Percentiles rank a stretch among this genome's conserved stretches.
phyloP scores from a whole-genome alignment of 92 coral and sea anemone genomes.

The Porites rus region DNA sequence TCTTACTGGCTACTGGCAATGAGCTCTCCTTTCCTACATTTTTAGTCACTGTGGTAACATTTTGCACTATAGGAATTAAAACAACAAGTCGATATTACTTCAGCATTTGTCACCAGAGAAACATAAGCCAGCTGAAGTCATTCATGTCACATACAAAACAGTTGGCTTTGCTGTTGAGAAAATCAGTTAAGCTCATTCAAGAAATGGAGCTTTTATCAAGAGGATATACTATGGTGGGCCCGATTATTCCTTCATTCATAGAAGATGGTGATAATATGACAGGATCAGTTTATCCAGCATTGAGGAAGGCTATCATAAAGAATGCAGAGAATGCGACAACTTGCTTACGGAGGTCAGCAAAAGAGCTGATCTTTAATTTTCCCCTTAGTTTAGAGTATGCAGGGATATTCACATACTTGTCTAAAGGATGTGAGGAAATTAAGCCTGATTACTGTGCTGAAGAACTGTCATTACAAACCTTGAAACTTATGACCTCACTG shows the following conservation, averaged over 20 bases:
- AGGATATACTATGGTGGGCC: constrained; percentile 84
- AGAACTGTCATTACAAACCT: constrained; percentile 63
- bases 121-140: background rate
- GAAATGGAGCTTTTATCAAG: constrained; percentile 84
- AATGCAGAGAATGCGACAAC: constrained; percentile 51
- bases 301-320: constrained; percentile 61
- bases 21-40: background rate
- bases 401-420: constrained; percentile 69
- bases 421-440: constrained; percentile 47
- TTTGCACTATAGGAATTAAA: background rate
- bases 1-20: constrained; percentile 1
- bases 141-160: constrained; percentile 53
- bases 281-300: constrained; percentile 66
- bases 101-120: constrained; percentile 15
- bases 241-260: constrained; percentile 58
- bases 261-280: constrained; percentile 32
- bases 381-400: constrained; percentile 68
- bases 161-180: constrained; percentile 62
- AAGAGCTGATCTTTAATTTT: constrained; percentile 25
- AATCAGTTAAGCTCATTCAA: constrained; percentile 83
- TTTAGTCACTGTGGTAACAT: background rate
- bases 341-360: constrained; percentile 43
- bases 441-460: background rate
- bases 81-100: constrained; percentile 1
- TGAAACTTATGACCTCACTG: constrained; percentile 62